Evolutionary conservation across 23 tunicate genomes (phyloP), one percentile per base, ranked within the genome.

Genomic region (Ciona savignyi): DNA sequence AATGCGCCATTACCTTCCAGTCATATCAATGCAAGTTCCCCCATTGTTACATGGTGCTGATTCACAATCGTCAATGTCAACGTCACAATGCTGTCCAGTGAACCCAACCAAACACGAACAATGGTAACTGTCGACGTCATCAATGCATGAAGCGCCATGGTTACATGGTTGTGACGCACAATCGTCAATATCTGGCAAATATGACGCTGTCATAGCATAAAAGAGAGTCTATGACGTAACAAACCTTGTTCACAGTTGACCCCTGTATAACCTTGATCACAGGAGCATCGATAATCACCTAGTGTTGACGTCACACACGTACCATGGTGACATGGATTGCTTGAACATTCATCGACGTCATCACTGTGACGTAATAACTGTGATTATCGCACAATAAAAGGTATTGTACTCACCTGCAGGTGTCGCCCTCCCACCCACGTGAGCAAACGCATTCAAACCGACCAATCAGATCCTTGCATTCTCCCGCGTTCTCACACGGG

Each of bases 401-500:
- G 9, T 42, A 42, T 42, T 42, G 15, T 42, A 42, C 76, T 72
- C 34, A 72, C 76, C 34, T 32, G 65, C 76, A 72, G 6, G 23
- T 72, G 1, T 2, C 33, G n/a, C 76, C 76, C 6, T 26, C 32
- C 65, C 63, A 72, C 2, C 76, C 76, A 1, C 3, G 31, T 26
- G 26, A 3, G 63, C 76, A 72, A 24, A 42, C n/a, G 32, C 76
- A 72, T 21, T 23, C 20, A 35, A 2, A 72, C 27, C 65, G 6
- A 33, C 64, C 64, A 35, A 72, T 48, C 64, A 48, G 32, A 48
- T 72, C 76, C 32, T 42, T 64, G 32, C 76, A 72, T 15, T 33
- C 4, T 1, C 32, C 76, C 33, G 48, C 49, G 49, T 72, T 48
- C 32, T 72, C 76, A 72, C 76, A 72, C 32, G 76, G 76, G 24